These are phyloP conservation scores for Limnephilus marmoratus DNA, from an alignment of 2,888 invertebrate genomes.

Conservation along the genomic window DNA sequence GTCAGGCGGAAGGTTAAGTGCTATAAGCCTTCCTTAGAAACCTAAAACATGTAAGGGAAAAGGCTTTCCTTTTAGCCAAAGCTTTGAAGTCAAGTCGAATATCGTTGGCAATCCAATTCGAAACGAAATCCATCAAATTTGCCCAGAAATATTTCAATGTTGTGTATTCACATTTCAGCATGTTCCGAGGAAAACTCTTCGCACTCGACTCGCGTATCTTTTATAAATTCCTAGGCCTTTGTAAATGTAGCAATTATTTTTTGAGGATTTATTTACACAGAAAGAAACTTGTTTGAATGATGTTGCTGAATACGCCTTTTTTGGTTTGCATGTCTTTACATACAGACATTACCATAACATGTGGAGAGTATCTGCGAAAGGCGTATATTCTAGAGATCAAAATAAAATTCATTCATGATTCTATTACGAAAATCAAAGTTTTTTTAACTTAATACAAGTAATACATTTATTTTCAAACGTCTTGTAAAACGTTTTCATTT, in stretches of 20 bases:
- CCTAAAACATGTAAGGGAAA: slow-evolving; percentile 44
- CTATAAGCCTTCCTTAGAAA: slow-evolving; percentile 49
- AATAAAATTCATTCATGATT: no score
- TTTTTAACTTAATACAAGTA: no score
- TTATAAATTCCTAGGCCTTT: background rate
- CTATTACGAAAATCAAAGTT: no score
- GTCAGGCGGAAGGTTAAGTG: slow-evolving; percentile 53
- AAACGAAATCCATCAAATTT: slow-evolving; percentile 47
- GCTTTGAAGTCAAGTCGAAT: slow-evolving; percentile 43
- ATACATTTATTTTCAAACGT: no score
- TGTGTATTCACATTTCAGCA: slow-evolving; percentile 26
- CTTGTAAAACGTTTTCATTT: no score
- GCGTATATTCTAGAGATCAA: background rate
- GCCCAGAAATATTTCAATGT: slow-evolving; percentile 25
- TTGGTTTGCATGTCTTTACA: background rate
- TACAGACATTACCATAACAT: background rate
- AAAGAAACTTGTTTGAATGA: background rate
- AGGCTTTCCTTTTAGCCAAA: slow-evolving; percentile 30
- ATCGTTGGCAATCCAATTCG: slow-evolving; percentile 48
- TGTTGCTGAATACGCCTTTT: background rate
- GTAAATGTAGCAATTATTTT: slow-evolving; percentile 44
- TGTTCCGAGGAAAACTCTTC: background rate
- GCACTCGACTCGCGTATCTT: background rate
- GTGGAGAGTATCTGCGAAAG: background rate
- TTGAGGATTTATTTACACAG: background rate